Percentiles rank a stretch among this genome's conserved stretches.
These are phyloP conservation scores for Cyprinella venusta DNA, from an alignment of 2,797 vertebrate genomes.

Conservation along the genomic window DNA sequence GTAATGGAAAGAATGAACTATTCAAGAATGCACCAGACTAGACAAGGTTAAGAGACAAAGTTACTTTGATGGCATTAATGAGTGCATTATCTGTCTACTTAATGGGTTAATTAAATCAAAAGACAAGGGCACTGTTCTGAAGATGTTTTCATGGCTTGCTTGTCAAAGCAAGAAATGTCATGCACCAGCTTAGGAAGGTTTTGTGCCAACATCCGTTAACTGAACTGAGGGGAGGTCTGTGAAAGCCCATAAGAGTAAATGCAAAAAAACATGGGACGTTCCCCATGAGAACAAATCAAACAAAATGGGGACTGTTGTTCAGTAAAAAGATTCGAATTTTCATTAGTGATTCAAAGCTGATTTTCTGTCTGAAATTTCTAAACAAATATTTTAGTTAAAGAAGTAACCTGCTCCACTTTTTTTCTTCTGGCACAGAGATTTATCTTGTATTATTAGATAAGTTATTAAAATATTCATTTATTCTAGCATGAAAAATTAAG, in stretches of 20 bases:
- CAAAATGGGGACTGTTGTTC: background rate
- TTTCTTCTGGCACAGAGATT: background rate
- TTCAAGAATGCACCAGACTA: background rate
- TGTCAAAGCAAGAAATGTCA: background rate
- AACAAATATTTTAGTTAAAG: background rate
- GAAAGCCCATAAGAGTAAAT: background rate
- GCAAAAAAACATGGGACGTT: background rate
- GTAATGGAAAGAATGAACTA: background rate
- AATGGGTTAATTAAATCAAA: constrained; percentile 32
- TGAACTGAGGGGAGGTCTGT: background rate
- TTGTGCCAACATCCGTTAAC: background rate
- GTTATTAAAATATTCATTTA: background rate
- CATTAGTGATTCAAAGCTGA: background rate
- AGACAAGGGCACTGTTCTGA: constrained; percentile 12
- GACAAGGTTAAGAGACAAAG: constrained; percentile 20
- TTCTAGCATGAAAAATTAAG: background rate
- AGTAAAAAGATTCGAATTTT: background rate
- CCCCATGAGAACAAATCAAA: background rate
- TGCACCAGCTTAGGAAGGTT: background rate
- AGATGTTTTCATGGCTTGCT: background rate
- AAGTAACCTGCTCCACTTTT: background rate
- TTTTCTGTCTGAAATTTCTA: background rate
- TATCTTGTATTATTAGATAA: background rate
- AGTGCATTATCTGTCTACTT: background rate
- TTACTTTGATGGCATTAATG: constrained; percentile 12